Evolutionary conservation across 53 echinoderm and acorn worm genomes (phyloP), one percentile per base, ranked within the genome.

Genomic region (Temnopleurus reevesii): DNA sequence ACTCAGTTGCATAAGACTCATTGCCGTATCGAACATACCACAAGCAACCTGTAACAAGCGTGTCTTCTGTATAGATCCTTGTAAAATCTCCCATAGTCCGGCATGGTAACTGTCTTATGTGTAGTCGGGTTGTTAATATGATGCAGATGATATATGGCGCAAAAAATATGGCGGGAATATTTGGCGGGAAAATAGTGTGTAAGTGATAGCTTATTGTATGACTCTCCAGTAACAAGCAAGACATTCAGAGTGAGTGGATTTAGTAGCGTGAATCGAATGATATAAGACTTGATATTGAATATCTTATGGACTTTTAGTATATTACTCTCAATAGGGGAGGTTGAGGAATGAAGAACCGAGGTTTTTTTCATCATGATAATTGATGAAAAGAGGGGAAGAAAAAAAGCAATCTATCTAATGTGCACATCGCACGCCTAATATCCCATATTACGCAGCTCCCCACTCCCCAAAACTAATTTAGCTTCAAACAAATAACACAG

Each of bases 341-440:
- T 29, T 9, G 76, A 8, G 86, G 27, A 44, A 26, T 44, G 59
- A 13, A 85, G 38, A 25, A 28, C 59, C n/a, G 53, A 45, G 86
- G 61, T 59, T 59, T 85, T 77, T 60, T 61, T 60, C 86, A 85
- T 85, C 86, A 85, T 60, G 86, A 60, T 85, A 85, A 85, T 85
- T 85, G 86, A 85, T 85, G 61, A 85, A 85, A 85, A 60, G 86
- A 60, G 46, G 86, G 57, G 79, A 9, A 53, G 31, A 83, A 33
- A 24, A 59, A 81, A 59, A 85, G 86, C 86, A 85, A 85, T 85
- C 86, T 85, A 85, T 60, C 86, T 85, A 85, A 85, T 85, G 86
- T 85, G 86, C 86, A 60, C 86, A 85, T 85, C 86, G 86, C 86
- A 59, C 59, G 59, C 45, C 59, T 85, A 85, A 85, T 85, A 85